Percentiles rank a stretch among this genome's conserved stretches.
Conservation (phyloP, 2,113 vertebrate genomes). For the Pardalotus punctatus region DNA sequence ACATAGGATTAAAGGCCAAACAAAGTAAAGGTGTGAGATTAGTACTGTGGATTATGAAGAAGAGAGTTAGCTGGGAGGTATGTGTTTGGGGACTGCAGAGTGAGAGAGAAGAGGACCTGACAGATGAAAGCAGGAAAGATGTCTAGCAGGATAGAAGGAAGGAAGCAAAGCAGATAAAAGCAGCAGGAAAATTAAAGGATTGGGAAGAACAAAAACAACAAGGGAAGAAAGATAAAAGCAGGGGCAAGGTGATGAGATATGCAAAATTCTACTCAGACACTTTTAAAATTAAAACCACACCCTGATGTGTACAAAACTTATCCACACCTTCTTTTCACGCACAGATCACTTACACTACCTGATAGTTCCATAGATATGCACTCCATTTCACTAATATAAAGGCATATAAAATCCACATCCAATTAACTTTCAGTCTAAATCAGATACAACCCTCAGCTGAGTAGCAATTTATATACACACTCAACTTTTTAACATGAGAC, state of each 20-base stretch:
- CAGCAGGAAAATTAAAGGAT: slow-evolving; percentile 35
- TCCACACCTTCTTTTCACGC: slow-evolving; percentile 1
- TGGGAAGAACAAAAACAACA: slow-evolving; percentile 37
- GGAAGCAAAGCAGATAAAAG: slow-evolving; percentile 42
- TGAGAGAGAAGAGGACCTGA: background rate
- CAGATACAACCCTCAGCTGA: background rate
- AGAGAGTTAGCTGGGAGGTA: background rate
- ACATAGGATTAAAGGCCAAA: background rate
- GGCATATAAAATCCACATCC: background rate
- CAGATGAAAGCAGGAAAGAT: slow-evolving; percentile 1
- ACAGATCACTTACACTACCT: background rate
- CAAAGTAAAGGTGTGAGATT: background rate
- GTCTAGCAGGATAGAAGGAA: background rate
- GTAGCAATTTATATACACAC: background rate
- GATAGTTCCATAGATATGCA: slow-evolving; percentile 7
- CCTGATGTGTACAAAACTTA: slow-evolving; percentile 43
- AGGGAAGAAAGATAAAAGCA: slow-evolving; percentile 49
- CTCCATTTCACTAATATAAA: slow-evolving; percentile 4
- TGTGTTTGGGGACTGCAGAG: background rate
- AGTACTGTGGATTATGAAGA: background rate
- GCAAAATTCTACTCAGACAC: slow-evolving; percentile 45
- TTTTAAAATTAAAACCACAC: slow-evolving; percentile 49
- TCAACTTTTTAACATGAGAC: background rate
- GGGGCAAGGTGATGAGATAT: slow-evolving; percentile 39
- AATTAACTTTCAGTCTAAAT: slow-evolving; percentile 28